These are phyloP conservation scores for Nipponacmea schrenckii DNA, from an alignment of 2,888 invertebrate species.

Conservation along the genomic window DNA sequence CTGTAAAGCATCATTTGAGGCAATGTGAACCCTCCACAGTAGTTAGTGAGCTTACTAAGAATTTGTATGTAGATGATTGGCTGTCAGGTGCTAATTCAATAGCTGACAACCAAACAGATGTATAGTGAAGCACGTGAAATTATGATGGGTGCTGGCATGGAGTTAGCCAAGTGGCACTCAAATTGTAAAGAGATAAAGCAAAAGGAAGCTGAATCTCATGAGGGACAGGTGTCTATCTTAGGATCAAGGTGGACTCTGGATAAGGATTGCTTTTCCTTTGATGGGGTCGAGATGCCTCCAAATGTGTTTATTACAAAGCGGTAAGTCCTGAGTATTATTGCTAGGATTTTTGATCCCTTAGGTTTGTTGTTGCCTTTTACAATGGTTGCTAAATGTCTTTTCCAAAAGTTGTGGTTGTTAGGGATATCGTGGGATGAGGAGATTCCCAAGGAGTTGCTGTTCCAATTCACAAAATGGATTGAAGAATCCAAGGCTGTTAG, in stretches of 20 bases:
- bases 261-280: conserved; percentile 27
- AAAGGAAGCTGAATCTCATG: background rate
- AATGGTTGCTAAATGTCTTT: conserved; percentile 35
- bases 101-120: conserved; percentile 22
- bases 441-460: background rate
- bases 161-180: conserved; percentile 36
- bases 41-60: conserved; percentile 27
- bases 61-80: conserved; percentile 45
- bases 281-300: background rate
- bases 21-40: conserved; percentile 10
- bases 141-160: conserved; percentile 30
- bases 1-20: conserved; percentile 21
- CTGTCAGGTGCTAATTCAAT: conserved; percentile 29
- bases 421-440: conserved; percentile 41
- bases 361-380: conserved; percentile 31
- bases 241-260: conserved; percentile 25
- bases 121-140: conserved; percentile 22
- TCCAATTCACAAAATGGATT: conserved; percentile 12
- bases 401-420: conserved; percentile 45
- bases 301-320: conserved; percentile 25
- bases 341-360: conserved; percentile 36
- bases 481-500: conserved; percentile 3
- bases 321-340: conserved; percentile 28
- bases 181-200: conserved; percentile 22
- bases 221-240: conserved; percentile 18